Conservation (phyloP, 2,888 invertebrate genomes). For the Perizoma flavofasciatum region DNA sequence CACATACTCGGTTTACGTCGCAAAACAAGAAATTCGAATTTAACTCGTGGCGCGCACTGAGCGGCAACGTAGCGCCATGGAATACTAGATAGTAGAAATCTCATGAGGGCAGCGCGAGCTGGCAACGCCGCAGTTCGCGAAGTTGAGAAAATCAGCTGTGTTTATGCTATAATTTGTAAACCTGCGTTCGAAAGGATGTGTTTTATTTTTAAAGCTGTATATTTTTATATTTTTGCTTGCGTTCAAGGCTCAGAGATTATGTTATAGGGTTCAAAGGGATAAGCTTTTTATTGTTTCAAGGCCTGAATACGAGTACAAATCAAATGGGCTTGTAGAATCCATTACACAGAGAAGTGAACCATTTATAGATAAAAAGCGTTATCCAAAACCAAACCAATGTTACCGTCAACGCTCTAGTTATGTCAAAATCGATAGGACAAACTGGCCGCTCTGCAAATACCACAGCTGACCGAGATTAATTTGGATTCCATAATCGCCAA, state of each 20-base stretch:
- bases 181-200: conserved; percentile 23
- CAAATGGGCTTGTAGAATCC: too few species aligned
- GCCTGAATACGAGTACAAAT: background rate
- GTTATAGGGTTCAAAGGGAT: background rate
- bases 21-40: conserved; percentile 67
- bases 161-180: conserved; percentile 27
- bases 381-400: background rate
- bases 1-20: conserved; percentile 47
- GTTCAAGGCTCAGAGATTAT: background rate
- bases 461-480: too few species aligned
- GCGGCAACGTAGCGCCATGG: conserved; percentile 49
- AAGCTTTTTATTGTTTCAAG: background rate
- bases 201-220: conserved; percentile 21
- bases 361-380: background rate
- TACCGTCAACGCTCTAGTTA: background rate
- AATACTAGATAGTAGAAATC: conserved; percentile 11
- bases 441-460: conserved; percentile 3
- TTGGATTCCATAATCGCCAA: too few species aligned
- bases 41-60: conserved; percentile 52
- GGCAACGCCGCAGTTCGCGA: conserved; percentile 56
- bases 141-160: conserved; percentile 52
- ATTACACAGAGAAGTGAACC: too few species aligned
- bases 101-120: conserved; percentile 41
- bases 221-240: conserved; percentile 5
- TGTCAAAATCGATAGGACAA: conserved; percentile 1